phyloP scores from a whole-genome alignment of 2,888 invertebrate species.

The Synergus laeviventris region DNA sequence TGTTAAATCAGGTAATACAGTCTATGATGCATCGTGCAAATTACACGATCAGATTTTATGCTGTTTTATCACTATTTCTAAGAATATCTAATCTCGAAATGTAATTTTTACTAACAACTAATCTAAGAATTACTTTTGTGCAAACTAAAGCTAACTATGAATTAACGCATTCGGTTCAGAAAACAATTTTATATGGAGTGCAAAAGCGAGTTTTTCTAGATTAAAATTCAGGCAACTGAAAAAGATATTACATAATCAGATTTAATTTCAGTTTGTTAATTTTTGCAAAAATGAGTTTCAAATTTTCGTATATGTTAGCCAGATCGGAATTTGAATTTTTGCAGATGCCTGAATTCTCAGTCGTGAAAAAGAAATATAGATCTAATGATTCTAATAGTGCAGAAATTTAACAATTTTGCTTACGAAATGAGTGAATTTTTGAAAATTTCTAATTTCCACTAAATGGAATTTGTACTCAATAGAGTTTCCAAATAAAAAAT shows the following conservation, averaged over 20 bases:
- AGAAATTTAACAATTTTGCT: background rate
- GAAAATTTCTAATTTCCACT: background rate
- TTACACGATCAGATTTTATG: constrained; percentile 30
- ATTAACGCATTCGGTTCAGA: background rate
- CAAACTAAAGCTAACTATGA: background rate
- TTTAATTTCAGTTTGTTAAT: background rate
- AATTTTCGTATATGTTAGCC: background rate
- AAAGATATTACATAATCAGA: background rate
- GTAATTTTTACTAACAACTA: constrained; percentile 4
- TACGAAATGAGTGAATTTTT: background rate
- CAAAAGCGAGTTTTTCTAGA: background rate
- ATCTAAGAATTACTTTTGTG: constrained; percentile 18
- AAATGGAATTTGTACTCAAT: constrained; percentile 8
- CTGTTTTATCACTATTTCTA: constrained; percentile 5
- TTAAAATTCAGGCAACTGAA: background rate
- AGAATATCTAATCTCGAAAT: background rate
- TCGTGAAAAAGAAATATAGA: background rate
- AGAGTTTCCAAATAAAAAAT: constrained; percentile 44
- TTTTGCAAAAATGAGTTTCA: background rate
- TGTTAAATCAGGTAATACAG: background rate
- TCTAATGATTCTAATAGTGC: background rate
- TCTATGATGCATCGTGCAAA: background rate
- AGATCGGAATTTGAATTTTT: background rate
- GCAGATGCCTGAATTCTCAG: background rate
- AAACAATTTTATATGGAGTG: background rate